A percentile compares a stretch with the other conserved stretches of the same genome.
These are phyloP conservation scores for Gephyroberyx darwinii DNA, from an alignment of 2,797 vertebrate species.

Conservation along the genomic window DNA sequence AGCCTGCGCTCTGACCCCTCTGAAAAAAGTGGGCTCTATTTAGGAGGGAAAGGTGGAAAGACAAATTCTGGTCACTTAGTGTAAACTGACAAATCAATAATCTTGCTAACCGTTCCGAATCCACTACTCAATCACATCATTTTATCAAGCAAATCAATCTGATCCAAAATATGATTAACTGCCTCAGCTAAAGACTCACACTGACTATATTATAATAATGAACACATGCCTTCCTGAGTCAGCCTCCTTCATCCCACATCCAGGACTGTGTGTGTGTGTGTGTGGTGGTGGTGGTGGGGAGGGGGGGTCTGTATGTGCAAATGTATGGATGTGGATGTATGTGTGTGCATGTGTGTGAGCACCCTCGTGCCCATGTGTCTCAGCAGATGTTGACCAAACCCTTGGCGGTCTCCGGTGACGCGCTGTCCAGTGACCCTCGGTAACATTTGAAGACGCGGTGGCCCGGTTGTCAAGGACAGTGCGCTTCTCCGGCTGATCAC, in stretches of 20 bases:
- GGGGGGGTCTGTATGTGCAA: constrained; percentile 33
- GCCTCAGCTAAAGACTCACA: constrained; percentile 40
- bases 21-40: not conserved
- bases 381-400: constrained; percentile 65
- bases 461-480: constrained; percentile 52
- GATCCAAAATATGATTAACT: constrained; percentile 41
- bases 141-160: constrained; percentile 29
- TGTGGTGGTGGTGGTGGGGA: constrained; percentile 9
- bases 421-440: constrained; percentile 63
- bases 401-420: constrained; percentile 46
- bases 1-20: constrained; percentile 31
- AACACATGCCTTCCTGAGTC: constrained; percentile 72
- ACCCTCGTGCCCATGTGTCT: constrained; percentile 37
- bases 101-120: not conserved
- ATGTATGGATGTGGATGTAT: constrained; percentile 20
- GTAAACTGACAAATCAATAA: constrained; percentile 1
- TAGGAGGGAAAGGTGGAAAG: not conserved
- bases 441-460: constrained; percentile 51
- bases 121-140: constrained; percentile 8
- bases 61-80: constrained; percentile 8
- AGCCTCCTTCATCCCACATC: constrained; percentile 52
- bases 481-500: constrained; percentile 54
- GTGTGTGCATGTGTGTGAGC: constrained; percentile 29
- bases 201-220: constrained; percentile 75
- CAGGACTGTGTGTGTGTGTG: constrained; percentile 18